Evolutionary conservation across 2,888 invertebrate genomes (phyloP).

Genomic region (Gryllus longicercus): DNA sequence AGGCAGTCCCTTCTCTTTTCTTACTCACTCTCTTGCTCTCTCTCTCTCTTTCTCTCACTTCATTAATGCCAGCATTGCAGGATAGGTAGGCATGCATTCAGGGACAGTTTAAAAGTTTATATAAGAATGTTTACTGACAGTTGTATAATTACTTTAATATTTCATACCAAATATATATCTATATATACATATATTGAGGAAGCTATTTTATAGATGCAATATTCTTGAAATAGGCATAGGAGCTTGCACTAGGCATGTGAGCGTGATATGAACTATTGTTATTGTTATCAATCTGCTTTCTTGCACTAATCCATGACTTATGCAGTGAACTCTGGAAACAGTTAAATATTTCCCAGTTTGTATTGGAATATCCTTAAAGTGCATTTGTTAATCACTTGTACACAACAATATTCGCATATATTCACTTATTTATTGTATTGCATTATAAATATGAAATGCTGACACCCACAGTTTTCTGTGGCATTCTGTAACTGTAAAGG

Average conservation of each 20-base stretch:
- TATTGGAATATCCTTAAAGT: neutral
- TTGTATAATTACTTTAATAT: neutral
- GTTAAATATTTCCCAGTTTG: neutral
- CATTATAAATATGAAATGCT: neutral
- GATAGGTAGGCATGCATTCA: neutral
- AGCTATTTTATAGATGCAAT: conserved; percentile 11
- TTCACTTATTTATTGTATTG: neutral
- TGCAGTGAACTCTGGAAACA: neutral
- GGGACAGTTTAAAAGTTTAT: conserved; percentile 4
- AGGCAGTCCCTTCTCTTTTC: too few relatives aligned
- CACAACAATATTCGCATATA: neutral
- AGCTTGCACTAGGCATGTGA: conserved; percentile 10
- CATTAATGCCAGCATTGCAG: neutral
- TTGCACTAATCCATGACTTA: neutral
- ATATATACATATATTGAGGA: neutral
- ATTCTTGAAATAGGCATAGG: neutral
- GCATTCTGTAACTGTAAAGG: neutral
- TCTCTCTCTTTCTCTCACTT: conserved; percentile 3
- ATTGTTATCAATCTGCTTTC: neutral
- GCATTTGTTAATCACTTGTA: neutral
- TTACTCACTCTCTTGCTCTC: neutral
- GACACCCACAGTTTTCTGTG: neutral
- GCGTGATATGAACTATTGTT: neutral
- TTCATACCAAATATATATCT: neutral
- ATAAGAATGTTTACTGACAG: conserved; percentile 17